These are phyloP conservation scores for Lepisosteus oculatus DNA, from an alignment of 2,113 vertebrate species.

Conservation along the genomic window DNA sequence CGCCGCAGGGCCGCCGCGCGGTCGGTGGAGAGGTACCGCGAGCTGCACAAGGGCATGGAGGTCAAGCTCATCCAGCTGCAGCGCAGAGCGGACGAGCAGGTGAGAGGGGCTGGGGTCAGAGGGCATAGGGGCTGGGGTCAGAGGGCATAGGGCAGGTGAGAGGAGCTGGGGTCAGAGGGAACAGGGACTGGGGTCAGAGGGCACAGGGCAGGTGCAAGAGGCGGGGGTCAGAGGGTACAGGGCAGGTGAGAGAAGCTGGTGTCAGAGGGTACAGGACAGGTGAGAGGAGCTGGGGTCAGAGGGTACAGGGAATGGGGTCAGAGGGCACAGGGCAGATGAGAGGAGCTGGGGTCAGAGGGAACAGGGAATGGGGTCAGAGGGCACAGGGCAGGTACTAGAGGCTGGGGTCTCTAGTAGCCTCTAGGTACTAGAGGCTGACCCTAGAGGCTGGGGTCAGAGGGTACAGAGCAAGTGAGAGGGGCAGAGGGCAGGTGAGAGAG, in stretches of 20 bases:
- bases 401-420: not conserved
- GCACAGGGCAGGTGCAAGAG: not conserved
- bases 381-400: not conserved
- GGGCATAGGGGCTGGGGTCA: not conserved
- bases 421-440: not conserved
- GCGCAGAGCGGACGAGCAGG: slow-evolving; percentile 62
- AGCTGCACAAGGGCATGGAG: slow-evolving; percentile 74
- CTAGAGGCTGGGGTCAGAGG: too few species aligned
- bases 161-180: not conserved
- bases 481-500: not conserved
- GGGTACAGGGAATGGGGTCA: not conserved
- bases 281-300: too few species aligned
- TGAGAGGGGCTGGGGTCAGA: too few species aligned
- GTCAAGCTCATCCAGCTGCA: slow-evolving; percentile 73
- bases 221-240: not conserved
- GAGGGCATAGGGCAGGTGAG: not conserved
- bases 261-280: too few species aligned
- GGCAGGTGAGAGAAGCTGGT: not conserved
- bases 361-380: too few species aligned
- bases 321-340: not conserved
- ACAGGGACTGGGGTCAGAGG: too few species aligned
- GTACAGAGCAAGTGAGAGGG: not conserved
- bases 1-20: slow-evolving; percentile 56
- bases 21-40: slow-evolving; percentile 54
- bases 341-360: not conserved